Evolutionary conservation across 2,888 invertebrate genomes (phyloP), one percentile per base, ranked within the genome.

Genomic region (Pteria penguin): DNA sequence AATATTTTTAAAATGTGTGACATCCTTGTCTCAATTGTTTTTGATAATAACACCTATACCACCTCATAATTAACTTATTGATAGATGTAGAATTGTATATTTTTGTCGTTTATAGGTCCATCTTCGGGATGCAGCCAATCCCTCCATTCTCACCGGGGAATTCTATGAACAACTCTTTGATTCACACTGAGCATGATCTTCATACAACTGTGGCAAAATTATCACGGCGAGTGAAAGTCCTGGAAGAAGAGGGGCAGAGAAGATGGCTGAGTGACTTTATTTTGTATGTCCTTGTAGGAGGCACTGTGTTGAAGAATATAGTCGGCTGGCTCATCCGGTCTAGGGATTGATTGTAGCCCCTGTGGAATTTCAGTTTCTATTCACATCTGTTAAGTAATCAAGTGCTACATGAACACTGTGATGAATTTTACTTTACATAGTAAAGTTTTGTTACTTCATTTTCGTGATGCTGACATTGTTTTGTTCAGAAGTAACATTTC

Each of bases 241-340:
- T 98, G 80, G 97, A 98, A 93, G 94, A 97, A 79, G 97, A 97
- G 87, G 95, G 96, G 90, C 93, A 96, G 84, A 96, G 96, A 89
- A 94, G 97, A 76, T 95, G 96, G 87, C 96, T 97, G 90, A 95
- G 96, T 84, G 97, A 98, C 89, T 96, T 97, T 90, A 94, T 97
- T 86, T 93, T 97, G 62, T 96, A 96, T 90, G 96, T 96, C 76
- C 93, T 96, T 85, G 96, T 97, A 32, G 52, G 36, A 4, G 33
- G 52, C 2, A 45, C 27, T n/a, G 14, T 71, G 29, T n/a, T 61
- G 36, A 93, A 97, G 83, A 97, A 97, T 94, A 94, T 84, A 24
- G 80, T 75, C 33, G 66, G 70, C 32, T 86, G 80, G 82, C 74
- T 82, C 18, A 36, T 36, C 14, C 45, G 14, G 45, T 36, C 45